These are phyloP conservation scores for Zoanthus sociatus DNA, from an alignment of 92 coral and sea anemone species.

Conservation along the genomic window DNA sequence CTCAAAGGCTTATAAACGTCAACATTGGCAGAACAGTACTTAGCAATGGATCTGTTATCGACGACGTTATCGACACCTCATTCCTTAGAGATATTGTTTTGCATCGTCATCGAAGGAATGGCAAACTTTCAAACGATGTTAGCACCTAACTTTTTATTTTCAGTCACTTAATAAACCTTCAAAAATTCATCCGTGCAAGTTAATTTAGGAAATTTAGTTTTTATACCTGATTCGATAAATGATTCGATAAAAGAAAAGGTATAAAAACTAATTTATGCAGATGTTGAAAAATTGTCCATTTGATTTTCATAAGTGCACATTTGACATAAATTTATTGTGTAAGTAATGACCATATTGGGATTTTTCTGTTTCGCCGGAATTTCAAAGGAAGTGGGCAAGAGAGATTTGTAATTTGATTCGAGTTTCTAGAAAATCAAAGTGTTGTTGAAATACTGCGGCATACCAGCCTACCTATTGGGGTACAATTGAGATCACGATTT, in stretches of 20 bases:
- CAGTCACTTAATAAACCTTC: not conserved
- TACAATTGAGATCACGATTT: not conserved
- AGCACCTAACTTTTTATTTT: not conserved
- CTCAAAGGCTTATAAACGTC: not conserved
- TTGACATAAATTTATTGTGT: not conserved
- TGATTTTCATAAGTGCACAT: not conserved
- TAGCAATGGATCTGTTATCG: not conserved
- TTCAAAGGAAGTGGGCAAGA: constrained; percentile 12
- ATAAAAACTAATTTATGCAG: not conserved
- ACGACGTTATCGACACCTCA: not conserved
- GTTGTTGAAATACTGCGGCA: not conserved
- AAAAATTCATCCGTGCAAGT: not conserved
- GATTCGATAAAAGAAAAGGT: not conserved
- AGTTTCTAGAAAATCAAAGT: not conserved
- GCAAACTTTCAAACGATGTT: not conserved
- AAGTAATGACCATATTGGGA: constrained; percentile 38
- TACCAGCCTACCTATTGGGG: not conserved
- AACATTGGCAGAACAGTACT: not conserved
- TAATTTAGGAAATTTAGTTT: not conserved
- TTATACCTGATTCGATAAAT: not conserved
- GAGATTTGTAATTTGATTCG: not conserved
- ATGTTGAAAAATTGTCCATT: not conserved
- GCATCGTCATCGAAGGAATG: constrained; percentile 9
- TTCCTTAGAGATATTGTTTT: not conserved
- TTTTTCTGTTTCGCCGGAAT: not conserved